These are phyloP conservation scores for Tuberolachnus salignus DNA, from an alignment of 2,888 invertebrate genomes.

Conservation along the genomic window DNA sequence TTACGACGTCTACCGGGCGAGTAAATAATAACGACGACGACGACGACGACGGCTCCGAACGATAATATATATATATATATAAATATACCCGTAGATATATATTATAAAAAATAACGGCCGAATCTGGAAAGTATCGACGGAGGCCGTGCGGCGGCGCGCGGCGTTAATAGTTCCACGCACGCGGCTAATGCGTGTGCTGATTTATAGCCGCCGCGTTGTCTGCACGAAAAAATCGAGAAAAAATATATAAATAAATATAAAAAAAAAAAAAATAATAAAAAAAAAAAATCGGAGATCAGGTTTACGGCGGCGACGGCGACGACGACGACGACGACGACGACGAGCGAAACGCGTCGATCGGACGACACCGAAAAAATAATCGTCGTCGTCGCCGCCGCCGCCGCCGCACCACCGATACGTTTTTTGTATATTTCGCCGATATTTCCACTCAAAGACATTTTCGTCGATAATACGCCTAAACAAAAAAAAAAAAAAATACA, in stretches of 20 bases:
- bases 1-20: conserved; percentile 45
- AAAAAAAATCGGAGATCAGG: conserved; percentile 47
- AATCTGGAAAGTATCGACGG: conserved; percentile 37
- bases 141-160: conserved; percentile 21
- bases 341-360: conserved; percentile 19
- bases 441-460: too few species aligned
- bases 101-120: conserved; percentile 9
- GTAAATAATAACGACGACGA: conserved; percentile 40
- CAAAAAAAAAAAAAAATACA: too few species aligned
- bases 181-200: conserved; percentile 50
- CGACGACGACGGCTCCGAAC: conserved; percentile 9
- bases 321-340: neutral
- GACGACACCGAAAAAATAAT: conserved; percentile 42
- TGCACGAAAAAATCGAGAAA: conserved; percentile 31
- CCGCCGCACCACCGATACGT: too few species aligned
- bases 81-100: neutral
- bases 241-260: too few species aligned
- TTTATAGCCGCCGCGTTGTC: conserved; percentile 54
- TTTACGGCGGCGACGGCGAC: conserved; percentile 15
- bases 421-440: neutral
- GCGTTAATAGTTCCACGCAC: conserved; percentile 48
- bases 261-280: too few species aligned
- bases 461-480: too few species aligned
- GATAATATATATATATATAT: conserved; percentile 11
- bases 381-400: too few species aligned